phyloP scores from a whole-genome alignment of 2,797 vertebrate species.

The Phalanger gymnotis region DNA sequence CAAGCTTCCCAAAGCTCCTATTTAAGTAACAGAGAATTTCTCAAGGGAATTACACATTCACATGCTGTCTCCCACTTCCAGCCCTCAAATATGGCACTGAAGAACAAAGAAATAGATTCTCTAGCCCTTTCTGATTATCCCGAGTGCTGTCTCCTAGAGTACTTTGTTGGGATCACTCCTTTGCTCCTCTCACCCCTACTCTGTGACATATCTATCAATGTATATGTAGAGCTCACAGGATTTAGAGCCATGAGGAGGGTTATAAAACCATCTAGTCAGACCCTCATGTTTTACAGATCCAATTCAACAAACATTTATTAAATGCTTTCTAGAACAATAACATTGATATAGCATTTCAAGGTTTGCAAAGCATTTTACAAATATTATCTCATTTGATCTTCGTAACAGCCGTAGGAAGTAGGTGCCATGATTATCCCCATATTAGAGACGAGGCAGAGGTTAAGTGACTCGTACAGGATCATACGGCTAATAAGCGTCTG shows the following conservation, averaged over 20 bases:
- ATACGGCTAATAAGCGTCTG: not conserved
- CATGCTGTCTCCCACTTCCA: not conserved
- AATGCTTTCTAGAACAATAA: not conserved
- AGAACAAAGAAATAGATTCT: not conserved
- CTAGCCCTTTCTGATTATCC: not conserved
- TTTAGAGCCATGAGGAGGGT: not conserved
- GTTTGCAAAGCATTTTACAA: not conserved
- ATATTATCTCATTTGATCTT: not conserved
- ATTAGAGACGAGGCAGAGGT: not conserved
- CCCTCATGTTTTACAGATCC: not conserved
- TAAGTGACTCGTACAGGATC: not conserved
- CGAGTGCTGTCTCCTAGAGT: not conserved
- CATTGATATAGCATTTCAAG: not conserved
- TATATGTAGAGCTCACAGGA: not conserved
- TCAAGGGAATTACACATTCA: not conserved
- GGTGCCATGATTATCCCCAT: not conserved
- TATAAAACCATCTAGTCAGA: not conserved
- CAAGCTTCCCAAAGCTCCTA: not conserved
- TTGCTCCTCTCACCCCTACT: not conserved
- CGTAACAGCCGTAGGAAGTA: not conserved
- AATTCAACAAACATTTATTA: not conserved
- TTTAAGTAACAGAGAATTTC: not conserved
- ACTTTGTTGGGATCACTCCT: not conserved
- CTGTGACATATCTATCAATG: not conserved
- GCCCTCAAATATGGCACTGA: not conserved